Evolutionary conservation across 2,888 invertebrate genomes (phyloP).

Genomic region (Apamea monoglypha): DNA sequence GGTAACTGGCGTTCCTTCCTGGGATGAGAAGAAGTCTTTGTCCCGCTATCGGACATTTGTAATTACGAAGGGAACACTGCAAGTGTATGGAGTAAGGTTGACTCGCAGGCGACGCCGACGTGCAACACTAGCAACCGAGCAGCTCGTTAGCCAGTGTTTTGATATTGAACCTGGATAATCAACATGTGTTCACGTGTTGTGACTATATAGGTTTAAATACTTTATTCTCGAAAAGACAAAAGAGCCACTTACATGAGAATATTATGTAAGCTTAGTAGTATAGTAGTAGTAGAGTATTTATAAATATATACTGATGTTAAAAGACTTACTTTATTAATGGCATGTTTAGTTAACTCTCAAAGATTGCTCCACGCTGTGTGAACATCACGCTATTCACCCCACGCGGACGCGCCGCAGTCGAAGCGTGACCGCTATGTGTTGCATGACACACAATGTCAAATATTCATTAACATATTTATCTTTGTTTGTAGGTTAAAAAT

Average conservation of each 20-base stretch:
- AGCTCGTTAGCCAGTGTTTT: slow-evolving; percentile 6
- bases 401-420: slow-evolving; percentile 13
- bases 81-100: neutral
- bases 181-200: no score
- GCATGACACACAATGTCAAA: slow-evolving; percentile 28
- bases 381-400: slow-evolving; percentile 9
- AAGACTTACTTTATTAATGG: neutral
- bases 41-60: neutral
- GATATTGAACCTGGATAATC: neutral
- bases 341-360: slow-evolving; percentile 3
- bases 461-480: slow-evolving; percentile 49
- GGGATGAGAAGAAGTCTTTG: neutral
- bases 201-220: neutral
- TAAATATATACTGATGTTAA: neutral
- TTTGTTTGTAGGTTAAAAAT: slow-evolving; percentile 32
- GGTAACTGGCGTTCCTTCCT: neutral
- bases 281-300: no score
- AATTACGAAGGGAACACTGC: slow-evolving; percentile 8
- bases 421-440: slow-evolving; percentile 31
- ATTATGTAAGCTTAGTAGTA: no score
- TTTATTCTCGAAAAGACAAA: no score
- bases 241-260: no score
- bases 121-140: neutral
- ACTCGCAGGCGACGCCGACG: neutral
- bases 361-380: slow-evolving; percentile 6